Conservation (phyloP, 2,888 invertebrate species). For the Amphipoea lucens region DNA sequence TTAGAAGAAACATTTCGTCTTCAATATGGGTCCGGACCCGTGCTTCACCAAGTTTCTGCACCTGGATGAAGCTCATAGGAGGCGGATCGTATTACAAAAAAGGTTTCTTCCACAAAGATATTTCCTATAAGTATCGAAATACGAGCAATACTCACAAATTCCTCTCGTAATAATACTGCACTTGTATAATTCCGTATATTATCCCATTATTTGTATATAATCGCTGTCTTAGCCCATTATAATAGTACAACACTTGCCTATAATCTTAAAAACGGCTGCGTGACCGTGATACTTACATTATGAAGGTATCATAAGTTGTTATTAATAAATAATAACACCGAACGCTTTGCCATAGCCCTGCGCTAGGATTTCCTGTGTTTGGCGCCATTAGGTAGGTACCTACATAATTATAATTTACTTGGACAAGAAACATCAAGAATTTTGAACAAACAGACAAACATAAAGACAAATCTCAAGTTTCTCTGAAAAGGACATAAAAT, state of each 20-base stretch:
- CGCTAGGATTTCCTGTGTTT: conserved; percentile 44
- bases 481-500: not conserved
- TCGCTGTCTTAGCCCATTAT: conserved; percentile 63
- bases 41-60: too few relatives aligned
- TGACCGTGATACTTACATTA: conserved; percentile 70
- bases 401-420: conserved; percentile 3
- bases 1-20: not conserved
- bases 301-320: conserved; percentile 37
- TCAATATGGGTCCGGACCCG: too few relatives aligned
- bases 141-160: conserved; percentile 6
- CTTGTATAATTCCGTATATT: conserved; percentile 31
- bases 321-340: conserved; percentile 47
- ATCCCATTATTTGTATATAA: conserved; percentile 44
- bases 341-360: conserved; percentile 6
- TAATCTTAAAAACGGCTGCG: conserved; percentile 69
- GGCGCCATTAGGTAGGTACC: conserved; percentile 7
- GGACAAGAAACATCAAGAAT: not conserved
- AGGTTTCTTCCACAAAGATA: not conserved
- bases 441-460: not conserved
- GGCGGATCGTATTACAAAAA: not conserved
- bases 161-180: conserved; percentile 13
- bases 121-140: not conserved
- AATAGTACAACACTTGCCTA: conserved; percentile 69
- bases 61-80: too few relatives aligned
- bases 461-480: not conserved